Conservation (phyloP, 1,140 invertebrate genomes). For the Sipha flava region DNA sequence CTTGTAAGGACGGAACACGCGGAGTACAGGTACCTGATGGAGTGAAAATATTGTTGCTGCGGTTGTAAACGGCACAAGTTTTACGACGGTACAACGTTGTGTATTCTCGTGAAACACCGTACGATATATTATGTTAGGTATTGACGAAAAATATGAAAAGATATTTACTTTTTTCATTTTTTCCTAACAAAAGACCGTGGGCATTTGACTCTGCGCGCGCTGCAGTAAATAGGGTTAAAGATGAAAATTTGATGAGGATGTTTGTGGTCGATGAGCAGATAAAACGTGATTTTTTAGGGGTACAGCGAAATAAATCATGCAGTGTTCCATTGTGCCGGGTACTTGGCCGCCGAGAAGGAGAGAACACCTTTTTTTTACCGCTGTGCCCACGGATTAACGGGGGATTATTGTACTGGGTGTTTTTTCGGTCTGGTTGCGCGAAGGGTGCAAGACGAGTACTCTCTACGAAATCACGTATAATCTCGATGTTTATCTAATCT, state of each 20-base stretch:
- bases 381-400: background rate
- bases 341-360: background rate
- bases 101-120: background rate
- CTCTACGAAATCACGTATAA: background rate
- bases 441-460: constrained; percentile 15
- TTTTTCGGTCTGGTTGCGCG: background rate
- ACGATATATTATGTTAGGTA: background rate
- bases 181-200: background rate
- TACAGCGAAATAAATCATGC: constrained; percentile 7
- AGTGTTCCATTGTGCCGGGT: constrained; percentile 12
- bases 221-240: constrained; percentile 10
- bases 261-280: constrained; percentile 24
- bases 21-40: no score
- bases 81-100: no score
- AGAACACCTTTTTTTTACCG: background rate
- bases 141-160: background rate
- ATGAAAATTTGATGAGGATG: constrained; percentile 32
- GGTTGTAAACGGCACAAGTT: no score
- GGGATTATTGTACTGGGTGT: constrained; percentile 16
- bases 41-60: no score
- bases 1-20: no score
- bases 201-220: background rate
- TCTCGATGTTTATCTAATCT: constrained; percentile 26
- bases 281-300: constrained; percentile 22
- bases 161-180: background rate